These are phyloP conservation scores for Pterostichus niger DNA, from an alignment of 2,888 invertebrate species.

Conservation along the genomic window DNA sequence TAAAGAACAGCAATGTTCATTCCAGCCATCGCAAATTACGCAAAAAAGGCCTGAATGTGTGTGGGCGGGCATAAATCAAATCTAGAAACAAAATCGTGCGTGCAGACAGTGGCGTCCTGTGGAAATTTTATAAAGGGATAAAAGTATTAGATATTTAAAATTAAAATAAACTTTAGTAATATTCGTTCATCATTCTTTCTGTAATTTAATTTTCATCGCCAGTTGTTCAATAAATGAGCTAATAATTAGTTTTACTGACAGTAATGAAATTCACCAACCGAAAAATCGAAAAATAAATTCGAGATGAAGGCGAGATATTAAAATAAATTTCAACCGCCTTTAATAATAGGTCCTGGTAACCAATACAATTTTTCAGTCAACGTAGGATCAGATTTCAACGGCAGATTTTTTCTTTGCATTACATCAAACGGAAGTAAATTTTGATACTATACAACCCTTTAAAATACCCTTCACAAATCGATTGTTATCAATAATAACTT, in stretches of 20 bases:
- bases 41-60: conserved; percentile 37
- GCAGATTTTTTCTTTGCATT: conserved; percentile 7
- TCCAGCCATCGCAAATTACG: conserved; percentile 47
- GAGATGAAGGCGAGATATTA: conserved; percentile 39
- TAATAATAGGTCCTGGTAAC: conserved; percentile 43
- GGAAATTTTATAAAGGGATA: neutral
- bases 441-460: neutral
- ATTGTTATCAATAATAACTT: conserved; percentile 41
- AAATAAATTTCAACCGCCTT: conserved; percentile 40
- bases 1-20: conserved; percentile 40
- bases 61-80: conserved; percentile 41
- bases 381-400: conserved; percentile 25
- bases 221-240: neutral
- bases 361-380: conserved; percentile 52
- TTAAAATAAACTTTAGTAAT: too few species aligned
- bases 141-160: too few species aligned
- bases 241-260: conserved; percentile 10
- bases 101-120: conserved; percentile 18
- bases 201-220: neutral
- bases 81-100: conserved; percentile 38
- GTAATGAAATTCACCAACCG: conserved; percentile 23
- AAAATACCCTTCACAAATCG: neutral
- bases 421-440: conserved; percentile 23
- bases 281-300: conserved; percentile 38
- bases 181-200: too few species aligned